phyloP scores from a whole-genome alignment of 2,888 invertebrate species.

The Clivina fossor region DNA sequence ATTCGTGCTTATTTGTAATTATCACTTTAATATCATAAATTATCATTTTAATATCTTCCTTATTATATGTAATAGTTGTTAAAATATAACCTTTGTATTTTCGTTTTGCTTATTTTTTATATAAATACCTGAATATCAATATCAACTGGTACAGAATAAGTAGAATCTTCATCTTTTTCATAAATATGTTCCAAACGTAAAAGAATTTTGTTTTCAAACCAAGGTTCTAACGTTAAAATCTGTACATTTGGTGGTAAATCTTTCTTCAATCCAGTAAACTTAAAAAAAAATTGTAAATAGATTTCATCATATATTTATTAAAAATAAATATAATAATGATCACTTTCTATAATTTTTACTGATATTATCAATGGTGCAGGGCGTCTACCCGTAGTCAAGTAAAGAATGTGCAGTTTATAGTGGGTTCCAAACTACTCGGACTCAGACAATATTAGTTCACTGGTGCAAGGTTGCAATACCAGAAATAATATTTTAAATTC shows the following conservation, averaged over 20 bases:
- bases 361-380: constrained; percentile 70
- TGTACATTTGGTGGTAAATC: constrained; percentile 60
- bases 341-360: no score
- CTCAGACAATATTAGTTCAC: no score
- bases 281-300: constrained; percentile 34
- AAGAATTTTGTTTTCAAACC: constrained; percentile 57
- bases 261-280: constrained; percentile 55
- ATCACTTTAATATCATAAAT: background rate
- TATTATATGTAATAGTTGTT: no score
- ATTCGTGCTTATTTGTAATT: background rate
- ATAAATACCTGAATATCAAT: constrained; percentile 57
- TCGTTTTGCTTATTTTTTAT: no score
- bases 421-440: no score
- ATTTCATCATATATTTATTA: background rate
- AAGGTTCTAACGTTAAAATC: constrained; percentile 62
- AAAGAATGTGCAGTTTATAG: no score
- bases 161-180: constrained; percentile 55
- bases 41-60: constrained; percentile 43
- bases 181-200: constrained; percentile 63
- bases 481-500: no score
- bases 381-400: no score
- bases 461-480: no score
- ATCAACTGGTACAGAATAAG: constrained; percentile 50
- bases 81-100: no score
- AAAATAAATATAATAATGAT: constrained; percentile 26